A percentile compares a stretch with the other conserved stretches of the same genome.
Evolutionary conservation across 1,140 invertebrate genomes (phyloP).

Genomic region (Heliconius hewitsoni): DNA sequence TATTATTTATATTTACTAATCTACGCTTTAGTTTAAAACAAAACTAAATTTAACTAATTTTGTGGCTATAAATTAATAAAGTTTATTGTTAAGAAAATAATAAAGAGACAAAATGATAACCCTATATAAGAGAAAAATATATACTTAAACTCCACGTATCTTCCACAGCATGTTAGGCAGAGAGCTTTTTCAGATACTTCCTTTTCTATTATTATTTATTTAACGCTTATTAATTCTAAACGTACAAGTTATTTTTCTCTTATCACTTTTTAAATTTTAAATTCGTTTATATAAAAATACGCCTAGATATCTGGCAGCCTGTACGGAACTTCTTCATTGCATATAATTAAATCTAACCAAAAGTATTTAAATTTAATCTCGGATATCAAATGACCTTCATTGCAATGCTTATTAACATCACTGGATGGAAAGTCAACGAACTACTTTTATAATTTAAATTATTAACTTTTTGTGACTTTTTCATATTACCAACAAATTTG

Average conservation of each 20-base stretch:
- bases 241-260: too few relatives aligned
- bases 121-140: too few relatives aligned
- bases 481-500: not conserved
- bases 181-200: not conserved
- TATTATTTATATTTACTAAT: not conserved
- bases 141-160: not conserved
- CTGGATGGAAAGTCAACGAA: conserved; percentile 16
- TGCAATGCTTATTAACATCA: conserved; percentile 12
- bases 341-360: not conserved
- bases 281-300: not conserved
- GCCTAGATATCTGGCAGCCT: not conserved
- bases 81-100: not conserved
- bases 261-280: too few relatives aligned
- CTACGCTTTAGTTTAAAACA: too few relatives aligned
- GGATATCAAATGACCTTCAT: not conserved
- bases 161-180: not conserved
- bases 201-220: not conserved
- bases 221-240: too few relatives aligned
- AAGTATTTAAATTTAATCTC: not conserved
- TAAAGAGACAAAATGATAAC: too few relatives aligned
- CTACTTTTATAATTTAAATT: conserved; percentile 14
- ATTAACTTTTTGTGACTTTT: not conserved
- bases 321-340: not conserved
- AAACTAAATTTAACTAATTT: too few relatives aligned
- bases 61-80: not conserved